Conservation (phyloP, 1,140 invertebrate genomes). For the Probaryconus sp. region DNA sequence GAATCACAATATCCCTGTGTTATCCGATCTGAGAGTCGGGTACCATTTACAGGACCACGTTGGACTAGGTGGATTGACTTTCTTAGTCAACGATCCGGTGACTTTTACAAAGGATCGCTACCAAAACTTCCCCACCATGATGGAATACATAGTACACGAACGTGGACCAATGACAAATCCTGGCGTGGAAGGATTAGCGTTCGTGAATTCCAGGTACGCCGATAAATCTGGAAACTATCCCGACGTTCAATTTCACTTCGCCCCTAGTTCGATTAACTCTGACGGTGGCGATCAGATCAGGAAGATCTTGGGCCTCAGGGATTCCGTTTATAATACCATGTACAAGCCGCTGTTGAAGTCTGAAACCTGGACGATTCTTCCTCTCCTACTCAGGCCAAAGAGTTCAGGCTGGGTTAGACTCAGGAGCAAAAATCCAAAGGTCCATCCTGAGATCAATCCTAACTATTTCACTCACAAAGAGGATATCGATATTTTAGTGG, state of each 20-base stretch:
- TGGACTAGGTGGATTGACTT: slow-evolving; percentile 89
- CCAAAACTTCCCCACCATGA: slow-evolving; percentile 86
- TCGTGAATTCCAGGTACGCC: slow-evolving; percentile 90
- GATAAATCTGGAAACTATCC: slow-evolving; percentile 86
- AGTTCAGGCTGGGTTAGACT: slow-evolving; percentile 90
- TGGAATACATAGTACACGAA: slow-evolving; percentile 89
- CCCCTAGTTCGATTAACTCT: slow-evolving; percentile 88
- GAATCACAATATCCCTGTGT: slow-evolving; percentile 85
- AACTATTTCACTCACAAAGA: slow-evolving; percentile 92
- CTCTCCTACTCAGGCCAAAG: slow-evolving; percentile 87
- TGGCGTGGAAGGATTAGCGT: slow-evolving; percentile 89
- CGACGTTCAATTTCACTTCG: slow-evolving; percentile 92
- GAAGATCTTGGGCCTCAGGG: slow-evolving; percentile 86
- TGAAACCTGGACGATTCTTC: slow-evolving; percentile 91
- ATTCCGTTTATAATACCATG: slow-evolving; percentile 89
- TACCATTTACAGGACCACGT: slow-evolving; percentile 92
- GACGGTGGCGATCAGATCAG: slow-evolving; percentile 87
- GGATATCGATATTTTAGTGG: slow-evolving; percentile 86
- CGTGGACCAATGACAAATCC: slow-evolving; percentile 87
- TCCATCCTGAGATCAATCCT: slow-evolving; percentile 92
- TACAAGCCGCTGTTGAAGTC: slow-evolving; percentile 88
- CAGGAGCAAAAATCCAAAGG: slow-evolving; percentile 86
- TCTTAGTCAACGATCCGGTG: slow-evolving; percentile 87
- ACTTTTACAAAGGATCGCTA: slow-evolving; percentile 88
- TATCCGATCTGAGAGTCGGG: slow-evolving; percentile 87